Evolutionary conservation across 1,140 invertebrate genomes (phyloP).

Genomic region (Aphaenogaster rudis): DNA sequence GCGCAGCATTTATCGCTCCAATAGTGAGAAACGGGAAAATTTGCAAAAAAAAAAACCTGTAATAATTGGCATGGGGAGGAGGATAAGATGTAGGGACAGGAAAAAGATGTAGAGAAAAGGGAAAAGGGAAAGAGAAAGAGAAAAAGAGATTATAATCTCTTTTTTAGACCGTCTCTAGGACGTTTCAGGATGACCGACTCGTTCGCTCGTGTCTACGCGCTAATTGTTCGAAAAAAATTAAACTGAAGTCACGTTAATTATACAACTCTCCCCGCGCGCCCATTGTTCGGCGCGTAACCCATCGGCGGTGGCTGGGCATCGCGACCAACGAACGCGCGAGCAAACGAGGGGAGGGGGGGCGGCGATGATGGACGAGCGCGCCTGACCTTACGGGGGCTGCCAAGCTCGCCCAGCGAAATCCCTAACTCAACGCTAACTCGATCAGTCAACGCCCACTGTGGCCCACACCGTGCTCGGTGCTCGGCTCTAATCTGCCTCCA

Average conservation of each 20-base stretch:
- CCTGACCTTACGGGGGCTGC: conserved; percentile 82
- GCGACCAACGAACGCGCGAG: conserved; percentile 37
- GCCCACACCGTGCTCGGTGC: conserved; percentile 66
- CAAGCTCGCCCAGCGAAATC: conserved; percentile 83
- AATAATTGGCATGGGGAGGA: too few species aligned
- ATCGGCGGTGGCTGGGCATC: conserved; percentile 18
- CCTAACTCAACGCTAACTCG: conserved; percentile 86
- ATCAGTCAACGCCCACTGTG: conserved; percentile 84
- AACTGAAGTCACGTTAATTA: conserved; percentile 87
- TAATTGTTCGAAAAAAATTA: conserved; percentile 86
- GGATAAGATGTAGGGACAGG: too few species aligned
- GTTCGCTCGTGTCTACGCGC: conserved; percentile 55
- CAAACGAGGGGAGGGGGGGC: conserved; percentile 59
- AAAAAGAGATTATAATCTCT: too few species aligned
- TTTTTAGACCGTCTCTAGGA: conserved; percentile 3
- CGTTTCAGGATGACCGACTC: conserved; percentile 60
- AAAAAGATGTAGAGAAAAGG: too few species aligned
- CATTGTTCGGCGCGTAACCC: conserved; percentile 68
- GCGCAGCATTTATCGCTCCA: too few species aligned
- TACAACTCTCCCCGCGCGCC: conserved; percentile 78
- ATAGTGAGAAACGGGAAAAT: too few species aligned
- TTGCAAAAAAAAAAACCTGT: too few species aligned
- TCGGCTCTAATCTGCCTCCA: conserved; percentile 83
- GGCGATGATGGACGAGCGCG: conserved; percentile 86
- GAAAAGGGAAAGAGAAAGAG: too few species aligned